phyloP scores from a whole-genome alignment of 2,113 vertebrate species.

The Leptobrachium ailaonicum region DNA sequence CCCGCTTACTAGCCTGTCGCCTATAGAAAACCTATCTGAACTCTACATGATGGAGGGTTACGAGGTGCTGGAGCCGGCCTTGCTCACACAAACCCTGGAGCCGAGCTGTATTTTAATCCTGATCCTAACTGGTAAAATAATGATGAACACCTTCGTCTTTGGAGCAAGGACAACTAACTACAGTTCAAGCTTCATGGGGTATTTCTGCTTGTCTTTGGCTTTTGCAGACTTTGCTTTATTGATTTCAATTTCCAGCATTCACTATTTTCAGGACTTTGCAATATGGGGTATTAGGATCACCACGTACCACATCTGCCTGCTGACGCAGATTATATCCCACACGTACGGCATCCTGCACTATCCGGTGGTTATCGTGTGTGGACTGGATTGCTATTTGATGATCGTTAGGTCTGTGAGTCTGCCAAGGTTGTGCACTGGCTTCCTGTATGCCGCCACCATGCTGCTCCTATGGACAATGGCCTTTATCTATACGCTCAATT shows the following conservation, averaged over 20 bases:
- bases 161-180: conserved; percentile 59
- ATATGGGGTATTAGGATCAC: conserved; percentile 71
- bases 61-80: neutral
- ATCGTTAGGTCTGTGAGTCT: conserved; percentile 51
- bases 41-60: neutral
- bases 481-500: conserved; percentile 63
- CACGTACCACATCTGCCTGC: conserved; percentile 75
- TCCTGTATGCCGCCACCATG: conserved; percentile 56
- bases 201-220: conserved; percentile 75
- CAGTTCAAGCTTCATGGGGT: conserved; percentile 69
- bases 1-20: conserved; percentile 36
- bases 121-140: conserved; percentile 70
- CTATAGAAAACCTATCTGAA: conserved; percentile 19
- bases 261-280: conserved; percentile 60
- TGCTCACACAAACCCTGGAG: conserved; percentile 27
- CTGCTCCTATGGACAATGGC: conserved; percentile 64
- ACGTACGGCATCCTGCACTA: conserved; percentile 68
- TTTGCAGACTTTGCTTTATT: conserved; percentile 69
- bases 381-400: conserved; percentile 69
- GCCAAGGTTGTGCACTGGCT: conserved; percentile 42
- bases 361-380: conserved; percentile 65
- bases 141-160: conserved; percentile 71
- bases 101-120: conserved; percentile 65
- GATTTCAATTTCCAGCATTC: conserved; percentile 59
- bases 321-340: conserved; percentile 73